These are phyloP conservation scores for Tragelaphus oryx DNA, from an alignment of 2,797 vertebrate species.

Conservation along the genomic window DNA sequence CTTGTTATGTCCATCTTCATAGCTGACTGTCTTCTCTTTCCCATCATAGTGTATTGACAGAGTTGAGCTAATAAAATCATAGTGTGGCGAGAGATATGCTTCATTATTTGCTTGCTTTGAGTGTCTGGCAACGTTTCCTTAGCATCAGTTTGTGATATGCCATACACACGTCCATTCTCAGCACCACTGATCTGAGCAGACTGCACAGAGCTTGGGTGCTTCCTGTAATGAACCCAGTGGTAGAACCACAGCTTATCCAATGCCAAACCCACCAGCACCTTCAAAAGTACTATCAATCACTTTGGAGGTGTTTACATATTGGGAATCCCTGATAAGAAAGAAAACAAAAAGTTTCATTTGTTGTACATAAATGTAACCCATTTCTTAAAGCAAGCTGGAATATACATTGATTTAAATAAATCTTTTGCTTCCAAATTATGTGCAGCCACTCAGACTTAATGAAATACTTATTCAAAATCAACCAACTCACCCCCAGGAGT, in stretches of 20 bases:
- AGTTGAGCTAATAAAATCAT: no score
- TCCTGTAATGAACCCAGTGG: rapidly evolving
- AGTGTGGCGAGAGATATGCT: neutral
- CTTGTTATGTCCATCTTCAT: neutral
- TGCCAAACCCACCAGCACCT: neutral
- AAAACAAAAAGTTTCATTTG: neutral
- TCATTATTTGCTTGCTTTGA: rapidly evolving
- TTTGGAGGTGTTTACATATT: neutral
- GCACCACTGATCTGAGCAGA: neutral
- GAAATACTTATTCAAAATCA: conserved; percentile 75
- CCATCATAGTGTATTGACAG: rapidly evolving
- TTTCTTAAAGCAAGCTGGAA: conserved; percentile 37
- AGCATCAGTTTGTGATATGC: rapidly evolving
- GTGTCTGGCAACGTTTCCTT: neutral
- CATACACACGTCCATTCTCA: rapidly evolving
- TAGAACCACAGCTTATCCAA: rapidly evolving
- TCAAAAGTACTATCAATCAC: neutral
- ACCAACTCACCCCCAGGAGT: conserved; percentile 45
- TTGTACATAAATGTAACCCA: neutral
- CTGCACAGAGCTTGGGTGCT: neutral
- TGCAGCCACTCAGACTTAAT: conserved; percentile 57
- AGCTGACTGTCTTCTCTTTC: neutral
- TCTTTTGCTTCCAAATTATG: conserved; percentile 49
- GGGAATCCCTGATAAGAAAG: neutral
- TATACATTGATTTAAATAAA: conserved; percentile 34